phyloP scores from a whole-genome alignment of 2,797 vertebrate genomes.

The Anableps anableps region DNA sequence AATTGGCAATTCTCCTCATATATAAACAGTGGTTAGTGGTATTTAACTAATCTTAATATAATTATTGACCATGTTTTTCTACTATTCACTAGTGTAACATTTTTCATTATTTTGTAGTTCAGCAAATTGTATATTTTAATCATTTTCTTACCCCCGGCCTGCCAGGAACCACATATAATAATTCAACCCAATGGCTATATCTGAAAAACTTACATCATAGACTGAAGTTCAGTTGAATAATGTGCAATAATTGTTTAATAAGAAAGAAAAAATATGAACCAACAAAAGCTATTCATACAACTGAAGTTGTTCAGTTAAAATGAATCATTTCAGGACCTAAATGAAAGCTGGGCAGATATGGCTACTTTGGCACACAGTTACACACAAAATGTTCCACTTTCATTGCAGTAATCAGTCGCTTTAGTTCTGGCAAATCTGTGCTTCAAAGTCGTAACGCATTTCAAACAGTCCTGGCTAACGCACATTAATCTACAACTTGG shows the following conservation, averaged over 20 bases:
- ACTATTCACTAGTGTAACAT: too few relatives aligned
- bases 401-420: constrained; percentile 62
- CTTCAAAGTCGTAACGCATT: constrained; percentile 65
- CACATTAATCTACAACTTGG: constrained; percentile 69
- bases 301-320: constrained; percentile 28
- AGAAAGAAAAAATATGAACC: background rate
- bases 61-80: too few relatives aligned
- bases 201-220: background rate
- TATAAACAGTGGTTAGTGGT: too few relatives aligned
- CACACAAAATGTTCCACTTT: constrained; percentile 30
- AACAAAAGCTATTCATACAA: background rate
- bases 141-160: background rate
- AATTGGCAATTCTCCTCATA: too few relatives aligned
- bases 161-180: background rate
- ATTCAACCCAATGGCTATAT: background rate
- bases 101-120: too few relatives aligned
- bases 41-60: too few relatives aligned
- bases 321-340: constrained; percentile 35
- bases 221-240: background rate
- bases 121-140: background rate
- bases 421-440: constrained; percentile 52
- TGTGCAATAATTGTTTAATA: background rate
- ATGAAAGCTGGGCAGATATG: constrained; percentile 34
- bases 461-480: constrained; percentile 59
- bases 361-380: constrained; percentile 11